A percentile compares a stretch with the other conserved stretches of the same genome.
These are phyloP conservation scores for Gnathonemus longibarbis DNA, from an alignment of 2,113 vertebrate genomes.

Conservation along the genomic window DNA sequence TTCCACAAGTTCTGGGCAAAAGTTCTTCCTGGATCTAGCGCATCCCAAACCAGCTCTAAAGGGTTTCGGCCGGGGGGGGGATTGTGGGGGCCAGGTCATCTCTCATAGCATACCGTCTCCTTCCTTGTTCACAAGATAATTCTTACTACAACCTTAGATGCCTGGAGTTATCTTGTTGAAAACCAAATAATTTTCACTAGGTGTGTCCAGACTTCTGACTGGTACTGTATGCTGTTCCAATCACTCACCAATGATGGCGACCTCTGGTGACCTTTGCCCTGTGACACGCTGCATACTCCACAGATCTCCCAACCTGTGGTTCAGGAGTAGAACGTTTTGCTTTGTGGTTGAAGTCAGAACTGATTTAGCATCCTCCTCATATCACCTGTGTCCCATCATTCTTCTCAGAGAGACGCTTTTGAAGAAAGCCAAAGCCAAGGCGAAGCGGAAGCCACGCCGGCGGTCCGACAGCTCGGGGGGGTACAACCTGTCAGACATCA, in stretches of 20 bases:
- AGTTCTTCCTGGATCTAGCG: not conserved
- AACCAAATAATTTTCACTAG: not conserved
- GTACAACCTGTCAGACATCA: slow-evolving; percentile 89
- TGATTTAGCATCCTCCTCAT: not conserved
- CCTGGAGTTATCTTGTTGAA: not conserved
- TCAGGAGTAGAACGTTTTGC: not conserved
- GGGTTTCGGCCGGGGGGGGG: not conserved
- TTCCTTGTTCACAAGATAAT: not conserved
- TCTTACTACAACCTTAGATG: not conserved
- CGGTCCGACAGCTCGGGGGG: slow-evolving; percentile 91
- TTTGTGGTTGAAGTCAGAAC: not conserved
- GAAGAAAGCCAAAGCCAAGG: slow-evolving; percentile 85
- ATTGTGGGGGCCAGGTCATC: not conserved
- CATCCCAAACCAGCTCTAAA: not conserved
- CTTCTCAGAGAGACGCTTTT: slow-evolving; percentile 71
- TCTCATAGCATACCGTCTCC: not conserved
- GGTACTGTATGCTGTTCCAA: not conserved
- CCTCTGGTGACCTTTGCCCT: not conserved
- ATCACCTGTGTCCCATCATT: not conserved
- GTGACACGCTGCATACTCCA: not conserved
- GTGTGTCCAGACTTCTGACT: too few relatives aligned
- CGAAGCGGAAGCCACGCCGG: slow-evolving; percentile 84
- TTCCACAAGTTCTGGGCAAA: not conserved
- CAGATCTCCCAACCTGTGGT: not conserved
- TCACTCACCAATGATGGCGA: not conserved